phyloP scores from a whole-genome alignment of 1,140 invertebrate species.

The Charaxes varanes region DNA sequence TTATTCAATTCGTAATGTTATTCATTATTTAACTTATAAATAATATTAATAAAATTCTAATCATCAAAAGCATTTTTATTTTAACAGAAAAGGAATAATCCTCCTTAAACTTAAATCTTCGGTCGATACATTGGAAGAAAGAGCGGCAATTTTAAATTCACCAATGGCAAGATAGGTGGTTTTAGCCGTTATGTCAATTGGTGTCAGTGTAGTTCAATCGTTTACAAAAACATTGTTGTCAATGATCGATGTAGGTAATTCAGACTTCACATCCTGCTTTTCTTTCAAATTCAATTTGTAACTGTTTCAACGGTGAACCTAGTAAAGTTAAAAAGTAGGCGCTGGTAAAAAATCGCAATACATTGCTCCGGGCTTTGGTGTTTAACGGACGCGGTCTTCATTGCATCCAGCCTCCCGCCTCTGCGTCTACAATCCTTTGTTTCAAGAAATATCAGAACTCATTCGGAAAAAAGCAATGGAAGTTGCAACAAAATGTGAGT shows the following conservation, averaged over 20 bases:
- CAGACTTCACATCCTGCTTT: constrained; percentile 37
- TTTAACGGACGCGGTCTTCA: constrained; percentile 26
- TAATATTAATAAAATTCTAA: too few species aligned
- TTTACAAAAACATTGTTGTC: constrained; percentile 37
- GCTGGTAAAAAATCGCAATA: constrained; percentile 27
- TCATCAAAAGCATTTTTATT: too few species aligned
- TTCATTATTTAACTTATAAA: too few species aligned
- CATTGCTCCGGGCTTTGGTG: constrained; percentile 29
- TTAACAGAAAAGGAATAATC: too few species aligned
- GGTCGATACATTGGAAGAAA: constrained; percentile 42
- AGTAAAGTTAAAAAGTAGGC: constrained; percentile 34
- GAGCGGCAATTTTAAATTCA: constrained; percentile 45
- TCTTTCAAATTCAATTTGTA: constrained; percentile 51
- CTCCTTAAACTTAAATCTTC: too few species aligned
- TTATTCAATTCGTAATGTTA: too few species aligned
- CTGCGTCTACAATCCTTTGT: constrained; percentile 32
- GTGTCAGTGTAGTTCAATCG: constrained; percentile 28
- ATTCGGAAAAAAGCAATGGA: constrained; percentile 49
- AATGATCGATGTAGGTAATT: constrained; percentile 19
- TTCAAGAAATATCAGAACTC: constrained; percentile 21
- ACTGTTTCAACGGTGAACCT: constrained; percentile 49
- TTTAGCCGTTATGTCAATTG: constrained; percentile 43
- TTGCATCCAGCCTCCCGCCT: constrained; percentile 9
- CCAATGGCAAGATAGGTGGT: constrained; percentile 42
- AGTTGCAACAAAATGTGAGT: constrained; percentile 64